A percentile compares a stretch with the other conserved stretches of the same genome.
These are phyloP conservation scores for Edolisoma coerulescens DNA, from an alignment of 2,113 vertebrate species.

Conservation along the genomic window DNA sequence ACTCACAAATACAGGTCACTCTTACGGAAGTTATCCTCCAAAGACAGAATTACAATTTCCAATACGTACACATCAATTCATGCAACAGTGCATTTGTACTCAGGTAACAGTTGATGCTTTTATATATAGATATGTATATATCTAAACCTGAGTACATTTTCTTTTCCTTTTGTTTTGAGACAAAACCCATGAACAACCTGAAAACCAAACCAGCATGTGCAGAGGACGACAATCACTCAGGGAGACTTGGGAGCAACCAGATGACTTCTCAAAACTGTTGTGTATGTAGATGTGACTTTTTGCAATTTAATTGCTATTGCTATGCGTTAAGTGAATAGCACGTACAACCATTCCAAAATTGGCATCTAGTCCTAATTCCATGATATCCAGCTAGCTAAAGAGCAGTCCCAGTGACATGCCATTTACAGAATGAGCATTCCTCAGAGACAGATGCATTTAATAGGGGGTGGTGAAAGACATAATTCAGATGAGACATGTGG, in stretches of 20 bases:
- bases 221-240: background rate
- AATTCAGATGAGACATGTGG: conserved; percentile 39
- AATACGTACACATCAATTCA: background rate
- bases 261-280: background rate
- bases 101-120: background rate
- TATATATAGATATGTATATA: background rate
- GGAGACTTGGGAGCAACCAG: background rate
- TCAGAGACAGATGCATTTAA: conserved; percentile 39
- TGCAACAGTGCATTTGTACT: background rate
- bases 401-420: conserved; percentile 9
- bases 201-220: background rate
- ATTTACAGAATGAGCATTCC: conserved; percentile 37
- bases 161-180: background rate
- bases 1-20: background rate
- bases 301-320: background rate
- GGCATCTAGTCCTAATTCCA: conserved; percentile 10
- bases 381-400: background rate
- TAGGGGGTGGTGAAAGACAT: background rate
- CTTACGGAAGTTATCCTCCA: background rate
- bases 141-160: background rate
- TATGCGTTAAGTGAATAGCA: background rate
- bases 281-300: background rate
- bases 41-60: background rate
- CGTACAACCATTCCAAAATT: background rate
- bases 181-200: background rate